Evolutionary conservation across 2,797 vertebrate genomes (phyloP), one percentile per base, ranked within the genome.

Genomic region (Australoheros facetus): DNA sequence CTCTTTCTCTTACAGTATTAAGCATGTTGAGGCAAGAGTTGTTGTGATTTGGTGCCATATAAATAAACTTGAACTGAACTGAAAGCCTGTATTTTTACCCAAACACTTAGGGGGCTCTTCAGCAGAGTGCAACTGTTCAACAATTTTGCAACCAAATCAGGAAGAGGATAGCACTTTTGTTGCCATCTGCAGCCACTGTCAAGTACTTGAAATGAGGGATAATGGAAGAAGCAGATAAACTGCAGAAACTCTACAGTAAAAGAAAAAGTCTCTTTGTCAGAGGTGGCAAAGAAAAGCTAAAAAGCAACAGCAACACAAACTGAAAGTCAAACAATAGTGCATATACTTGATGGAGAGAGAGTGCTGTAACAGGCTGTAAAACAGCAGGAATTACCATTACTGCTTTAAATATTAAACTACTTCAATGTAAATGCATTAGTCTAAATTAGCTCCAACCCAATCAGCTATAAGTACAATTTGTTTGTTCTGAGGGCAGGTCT

Each of bases 11-110:
- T 64, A 64, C 37, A 45, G 21, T 42, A 16, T 37, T 42, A 64
- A 64, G 37, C 21, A 3, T 0, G 4, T 64, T 0, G 8, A 64
- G 42, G 21, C 42, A 4, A 64, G 13, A 11, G 56, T 19, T 57
- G 2, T 23, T 1, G 60, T 26, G 14, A 45, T 45, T 45, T 17
- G 0, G 21, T 26, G 60, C 60, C 45, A 26, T 64, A 64, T 45
- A 64, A 17, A 45, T 26, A 45, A 64, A 45, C 21, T 1, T 45
- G 39, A 42, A 42, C 10, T 64, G 1, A 42, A 45, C 21, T 51
- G 26, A 51, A 69, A 69, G 42, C 26, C 6, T 8, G 26, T n/a
- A 8, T n/a, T 30, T n/a, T 19, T 66, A 51, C 45, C 3, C 60
- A 17, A 45, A 45, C 9, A 42, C 42, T 28, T 28, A 48, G 0